Conservation (phyloP, 2,888 invertebrate species). For the Drosophila differens region DNA sequence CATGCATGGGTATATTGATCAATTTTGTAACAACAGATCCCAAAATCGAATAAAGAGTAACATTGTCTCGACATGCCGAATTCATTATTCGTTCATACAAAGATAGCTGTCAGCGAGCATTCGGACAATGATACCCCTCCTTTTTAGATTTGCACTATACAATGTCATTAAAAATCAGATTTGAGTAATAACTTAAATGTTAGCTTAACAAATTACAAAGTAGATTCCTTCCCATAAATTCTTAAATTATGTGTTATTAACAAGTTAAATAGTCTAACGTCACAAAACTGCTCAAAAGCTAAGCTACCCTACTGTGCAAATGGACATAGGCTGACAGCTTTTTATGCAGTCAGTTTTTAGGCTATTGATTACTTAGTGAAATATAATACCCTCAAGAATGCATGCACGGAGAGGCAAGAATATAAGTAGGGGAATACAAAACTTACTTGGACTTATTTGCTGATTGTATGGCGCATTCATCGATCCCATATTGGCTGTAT, state of each 20-base stretch:
- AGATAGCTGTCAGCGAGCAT: too few species aligned
- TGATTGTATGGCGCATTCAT: constrained; percentile 83
- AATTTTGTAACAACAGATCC: too few species aligned
- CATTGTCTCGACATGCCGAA: too few species aligned
- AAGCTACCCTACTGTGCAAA: too few species aligned
- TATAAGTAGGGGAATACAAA: not conserved
- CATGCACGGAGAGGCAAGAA: not conserved
- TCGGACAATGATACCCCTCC: not conserved
- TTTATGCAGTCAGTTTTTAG: too few species aligned
- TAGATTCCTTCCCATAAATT: not conserved
- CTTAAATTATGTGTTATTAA: not conserved
- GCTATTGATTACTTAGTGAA: too few species aligned
- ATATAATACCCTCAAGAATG: not conserved
- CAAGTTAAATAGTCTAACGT: not conserved
- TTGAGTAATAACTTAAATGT: not conserved
- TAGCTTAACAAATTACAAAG: not conserved
- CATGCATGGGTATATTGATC: too few species aligned
- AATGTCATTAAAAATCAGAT: too few species aligned
- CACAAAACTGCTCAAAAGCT: too few species aligned
- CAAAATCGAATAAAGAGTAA: too few species aligned
- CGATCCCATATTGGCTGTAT: constrained; percentile 9
- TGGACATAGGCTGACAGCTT: too few species aligned
- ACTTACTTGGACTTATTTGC: constrained; percentile 85
- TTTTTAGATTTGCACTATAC: not conserved
- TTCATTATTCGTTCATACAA: too few species aligned